These are phyloP conservation scores for Tetramorium bicarinatum DNA, from an alignment of 2,888 invertebrate species.

Conservation along the genomic window DNA sequence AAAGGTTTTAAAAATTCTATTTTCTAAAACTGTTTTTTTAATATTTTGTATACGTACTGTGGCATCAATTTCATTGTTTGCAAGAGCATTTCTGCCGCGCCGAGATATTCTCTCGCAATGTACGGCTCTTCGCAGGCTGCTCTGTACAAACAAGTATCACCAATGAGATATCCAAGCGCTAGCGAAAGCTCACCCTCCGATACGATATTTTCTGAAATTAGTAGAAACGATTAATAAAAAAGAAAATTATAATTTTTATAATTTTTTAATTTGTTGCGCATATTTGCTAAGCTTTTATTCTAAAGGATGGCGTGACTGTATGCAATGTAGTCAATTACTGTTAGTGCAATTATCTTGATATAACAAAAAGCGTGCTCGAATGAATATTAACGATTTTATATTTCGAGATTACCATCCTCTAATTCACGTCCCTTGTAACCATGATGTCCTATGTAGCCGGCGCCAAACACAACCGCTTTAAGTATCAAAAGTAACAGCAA, in stretches of 20 bases:
- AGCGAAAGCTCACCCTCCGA: conserved; percentile 91
- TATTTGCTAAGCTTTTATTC: background rate
- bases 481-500: conserved; percentile 92
- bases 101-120: conserved; percentile 91
- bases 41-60: conserved; percentile 67
- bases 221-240: background rate
- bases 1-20: too few species aligned
- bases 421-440: conserved; percentile 88
- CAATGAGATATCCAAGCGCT: conserved; percentile 91
- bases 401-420: conserved; percentile 87
- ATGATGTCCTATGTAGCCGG: conserved; percentile 90
- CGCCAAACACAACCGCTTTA: conserved; percentile 94
- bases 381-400: background rate
- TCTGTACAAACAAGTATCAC: conserved; percentile 91
- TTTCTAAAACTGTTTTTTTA: background rate
- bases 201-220: conserved; percentile 79
- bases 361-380: background rate
- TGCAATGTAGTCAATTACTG: background rate
- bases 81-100: conserved; percentile 92
- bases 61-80: conserved; percentile 90
- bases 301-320: background rate
- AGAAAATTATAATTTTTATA: background rate
- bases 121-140: conserved; percentile 92
- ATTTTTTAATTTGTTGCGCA: background rate
- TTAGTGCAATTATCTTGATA: background rate